phyloP scores from a whole-genome alignment of 2,888 invertebrate genomes.

The Didymodactylos carnosus region DNA sequence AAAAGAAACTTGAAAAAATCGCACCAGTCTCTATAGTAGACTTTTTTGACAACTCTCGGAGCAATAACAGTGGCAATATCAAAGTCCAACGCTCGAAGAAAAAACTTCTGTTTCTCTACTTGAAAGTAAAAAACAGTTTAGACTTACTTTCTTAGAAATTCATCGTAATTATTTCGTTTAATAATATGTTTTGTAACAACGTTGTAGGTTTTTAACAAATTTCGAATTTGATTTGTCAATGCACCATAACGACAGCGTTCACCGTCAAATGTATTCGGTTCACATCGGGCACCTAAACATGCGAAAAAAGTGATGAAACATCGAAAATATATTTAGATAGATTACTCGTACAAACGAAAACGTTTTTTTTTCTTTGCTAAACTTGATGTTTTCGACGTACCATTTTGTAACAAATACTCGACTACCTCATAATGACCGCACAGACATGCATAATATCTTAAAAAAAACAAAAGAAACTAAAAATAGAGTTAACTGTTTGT shows the following conservation, averaged over 20 bases:
- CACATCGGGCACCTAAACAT: slow-evolving; percentile 36
- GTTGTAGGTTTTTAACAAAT: slow-evolving; percentile 34
- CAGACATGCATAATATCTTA: slow-evolving; percentile 39
- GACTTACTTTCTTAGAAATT: slow-evolving; percentile 36
- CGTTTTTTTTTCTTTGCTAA: too few relatives aligned
- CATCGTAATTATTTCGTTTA: slow-evolving; percentile 36
- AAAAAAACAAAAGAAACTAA: slow-evolving; percentile 16
- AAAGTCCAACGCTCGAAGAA: too few relatives aligned
- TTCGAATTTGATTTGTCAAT: slow-evolving; percentile 36
- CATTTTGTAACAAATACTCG: slow-evolving; percentile 35
- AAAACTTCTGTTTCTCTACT: not conserved
- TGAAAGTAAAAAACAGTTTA: not conserved
- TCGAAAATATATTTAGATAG: not conserved
- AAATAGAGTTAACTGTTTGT: not conserved
- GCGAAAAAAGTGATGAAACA: not conserved
- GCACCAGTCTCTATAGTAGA: too few relatives aligned
- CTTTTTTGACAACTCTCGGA: too few relatives aligned
- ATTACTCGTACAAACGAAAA: too few relatives aligned
- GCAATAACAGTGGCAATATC: too few relatives aligned
- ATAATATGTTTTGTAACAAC: slow-evolving; percentile 35
- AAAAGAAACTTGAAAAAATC: too few relatives aligned
- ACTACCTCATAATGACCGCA: slow-evolving; percentile 39
- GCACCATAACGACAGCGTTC: slow-evolving; percentile 41
- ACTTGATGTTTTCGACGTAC: too few relatives aligned
- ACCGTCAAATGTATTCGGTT: slow-evolving; percentile 40